Base-by-base conservation (phyloP, 1,140 invertebrate genomes). In the Eciton burchellii region DNA sequence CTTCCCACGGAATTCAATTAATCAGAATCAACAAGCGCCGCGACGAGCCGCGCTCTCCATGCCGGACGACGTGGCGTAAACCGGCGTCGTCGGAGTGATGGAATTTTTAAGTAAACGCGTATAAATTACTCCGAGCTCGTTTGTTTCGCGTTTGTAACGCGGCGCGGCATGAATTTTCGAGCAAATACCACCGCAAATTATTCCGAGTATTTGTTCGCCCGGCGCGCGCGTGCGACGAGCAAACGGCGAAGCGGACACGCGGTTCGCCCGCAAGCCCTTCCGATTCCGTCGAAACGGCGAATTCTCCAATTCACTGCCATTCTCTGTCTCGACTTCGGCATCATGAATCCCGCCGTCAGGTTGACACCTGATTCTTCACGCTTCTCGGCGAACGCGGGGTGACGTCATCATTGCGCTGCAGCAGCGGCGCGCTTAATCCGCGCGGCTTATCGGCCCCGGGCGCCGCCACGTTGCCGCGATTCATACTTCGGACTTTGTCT, bases 41-140 rank as follows among this genome's bases (percentile, higher is more conserved):
- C 5, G 24, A 24, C 12, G 57, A 52, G 54, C n/a, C n/a, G n/a
- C n/a, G n/a, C 0, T 52, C 57, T 21, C 26, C 47, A 60, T 45
- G 19, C 47, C 49, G 19, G 29, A 45, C 35, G n/a, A n/a, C 43
- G 24, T 47, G 52, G 52, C 65, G 45, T n/a, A n/a, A n/a, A n/a
- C n/a, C n/a, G 16, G 73, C 77, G 68, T 71, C 66, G 76, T 43
- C 19, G 41, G 56, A 52, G 81, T 86, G 86, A 87, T 87, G 85
- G 84, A 87, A 87, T 87, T 87, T 87, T 87, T 87, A 83, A 87
- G 84, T 68, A 86, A 87, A 87, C 85, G 72, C 26, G 49, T 52
- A 47, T 66, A 71, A 79, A 83, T 86, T 85, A 73, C 79, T 76
- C 79, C 49, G 35, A 60, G 19, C 83, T 29, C 83, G 26, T 71